Evolutionary conservation across 2,888 invertebrate genomes (phyloP).

Genomic region (Eurytoma californica): DNA sequence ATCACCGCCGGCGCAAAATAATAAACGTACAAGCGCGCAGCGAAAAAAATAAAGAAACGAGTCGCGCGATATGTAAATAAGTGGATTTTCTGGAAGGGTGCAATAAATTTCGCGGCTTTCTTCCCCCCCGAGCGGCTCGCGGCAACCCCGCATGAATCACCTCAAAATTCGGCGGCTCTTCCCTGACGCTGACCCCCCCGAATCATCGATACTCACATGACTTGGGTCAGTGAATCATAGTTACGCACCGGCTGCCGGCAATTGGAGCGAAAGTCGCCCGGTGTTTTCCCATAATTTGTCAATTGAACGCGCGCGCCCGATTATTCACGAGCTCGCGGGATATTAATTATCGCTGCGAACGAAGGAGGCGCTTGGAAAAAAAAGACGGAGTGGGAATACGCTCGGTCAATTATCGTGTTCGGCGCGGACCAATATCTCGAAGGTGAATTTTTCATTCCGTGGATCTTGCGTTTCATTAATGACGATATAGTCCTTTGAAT

Average conservation of each 20-base stretch:
- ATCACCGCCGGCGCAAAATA: constrained; percentile 15
- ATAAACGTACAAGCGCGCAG: neutral
- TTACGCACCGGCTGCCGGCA: neutral
- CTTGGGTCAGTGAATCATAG: constrained; percentile 3
- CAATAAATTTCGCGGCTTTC: constrained; percentile 29
- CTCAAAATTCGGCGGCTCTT: constrained; percentile 3
- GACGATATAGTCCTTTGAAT: constrained; percentile 44
- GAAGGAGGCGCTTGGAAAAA: neutral
- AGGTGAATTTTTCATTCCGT: constrained; percentile 21
- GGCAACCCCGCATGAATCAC: constrained; percentile 36
- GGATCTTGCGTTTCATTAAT: constrained; percentile 32
- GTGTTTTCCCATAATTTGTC: constrained; percentile 19
- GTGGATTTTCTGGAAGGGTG: constrained; percentile 34
- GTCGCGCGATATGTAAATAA: constrained; percentile 26
- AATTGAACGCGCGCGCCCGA: neutral
- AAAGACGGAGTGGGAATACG: neutral
- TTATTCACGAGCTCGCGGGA: neutral
- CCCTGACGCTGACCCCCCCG: neutral
- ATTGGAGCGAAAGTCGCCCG: constrained; percentile 8
- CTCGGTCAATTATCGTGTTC: neutral
- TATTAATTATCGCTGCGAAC: neutral
- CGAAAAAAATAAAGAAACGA: constrained; percentile 25
- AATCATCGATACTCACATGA: constrained; percentile 9
- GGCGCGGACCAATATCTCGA: neutral
- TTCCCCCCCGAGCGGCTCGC: neutral